Evolutionary conservation across 1,140 invertebrate genomes (phyloP).

Genomic region (Nymphalis io): DNA sequence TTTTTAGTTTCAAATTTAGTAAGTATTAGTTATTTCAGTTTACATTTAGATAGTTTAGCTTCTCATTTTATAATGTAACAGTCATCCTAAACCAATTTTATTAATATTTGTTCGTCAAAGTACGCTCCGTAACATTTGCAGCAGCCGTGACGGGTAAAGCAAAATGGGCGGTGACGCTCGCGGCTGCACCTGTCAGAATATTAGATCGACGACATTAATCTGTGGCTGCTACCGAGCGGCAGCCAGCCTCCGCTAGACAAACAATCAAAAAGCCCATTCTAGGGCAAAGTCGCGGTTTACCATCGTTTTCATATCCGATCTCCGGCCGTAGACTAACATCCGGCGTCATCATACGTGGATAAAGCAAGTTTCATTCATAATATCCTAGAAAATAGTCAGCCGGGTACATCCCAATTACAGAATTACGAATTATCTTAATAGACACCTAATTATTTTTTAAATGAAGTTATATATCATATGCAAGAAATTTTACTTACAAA

Average conservation of each 20-base stretch:
- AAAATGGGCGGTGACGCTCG: slow-evolving; percentile 26
- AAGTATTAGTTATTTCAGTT: no score
- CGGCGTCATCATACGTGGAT: slow-evolving; percentile 37
- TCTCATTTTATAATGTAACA: background rate
- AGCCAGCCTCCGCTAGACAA: slow-evolving; percentile 43
- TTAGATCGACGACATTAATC: slow-evolving; percentile 75
- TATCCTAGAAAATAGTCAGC: background rate
- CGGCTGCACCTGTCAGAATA: slow-evolving; percentile 72
- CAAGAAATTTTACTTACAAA: background rate
- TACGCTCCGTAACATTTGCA: slow-evolving; percentile 21
- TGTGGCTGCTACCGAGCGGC: slow-evolving; percentile 46
- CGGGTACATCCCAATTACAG: no score
- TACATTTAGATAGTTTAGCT: background rate
- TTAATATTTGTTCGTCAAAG: slow-evolving; percentile 10
- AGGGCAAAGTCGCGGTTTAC: slow-evolving; percentile 68
- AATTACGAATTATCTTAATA: no score
- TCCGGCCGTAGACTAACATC: slow-evolving; percentile 64
- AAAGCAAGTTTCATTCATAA: slow-evolving; percentile 32
- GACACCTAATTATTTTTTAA: no score
- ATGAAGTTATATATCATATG: no score
- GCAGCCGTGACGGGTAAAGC: slow-evolving; percentile 22
- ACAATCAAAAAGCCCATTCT: slow-evolving; percentile 75
- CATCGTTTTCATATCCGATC: slow-evolving; percentile 63
- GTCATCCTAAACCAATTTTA: background rate
- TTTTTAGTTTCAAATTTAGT: no score